Evolutionary conservation across 2,797 vertebrate genomes (phyloP), one percentile per base, ranked within the genome.

Genomic region (Rachycentron canadum): DNA sequence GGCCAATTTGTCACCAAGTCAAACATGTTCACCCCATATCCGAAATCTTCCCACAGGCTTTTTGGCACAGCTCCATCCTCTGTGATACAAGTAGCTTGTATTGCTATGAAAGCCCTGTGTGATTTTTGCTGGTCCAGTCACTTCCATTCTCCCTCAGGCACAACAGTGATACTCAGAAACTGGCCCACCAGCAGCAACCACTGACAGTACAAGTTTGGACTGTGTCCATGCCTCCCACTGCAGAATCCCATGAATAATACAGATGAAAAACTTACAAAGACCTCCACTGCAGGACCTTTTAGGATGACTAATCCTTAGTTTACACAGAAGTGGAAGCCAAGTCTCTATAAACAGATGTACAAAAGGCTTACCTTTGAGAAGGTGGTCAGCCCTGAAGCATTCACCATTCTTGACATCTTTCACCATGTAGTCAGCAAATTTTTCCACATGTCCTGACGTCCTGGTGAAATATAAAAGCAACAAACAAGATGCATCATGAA

Each of bases 371-470:
- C 98, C 98, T 97, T 99, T 99, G 43, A 99, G 94, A 19, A 99
- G 97, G 86, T 99, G 98, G 92, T 99, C 98, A 0, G 98, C 98
- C 68, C 98, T 96, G 89, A 99, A 99, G 83, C 98, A 99, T 80
- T 99, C 98, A 14, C 98, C 98, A 0, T 96, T 99, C 86, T 99
- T 98, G n/a, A 99, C 93, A 62, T 99, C 98, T 90, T 99, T 99
- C 79, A 99, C 98, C 98, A 99, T 99, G 92, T 98, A 99, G 94
- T 99, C 98, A 13, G 98, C 98, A 94, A 99, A 99, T 79, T 99
- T 99, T 69, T 99, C 98, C 76, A 99, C 98, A 0, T 99, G 98
- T 41, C 98, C 98, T 26, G 98, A 99, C 13, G 98, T 99, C 92
- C 98, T 99, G 58, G 10, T 66, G 67, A 45, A 60, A 32, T 69